Percentiles rank a stretch among this genome's conserved stretches.
These are phyloP conservation scores for Drosophila affinis DNA, from an alignment of 2,888 invertebrate genomes.

Conservation along the genomic window DNA sequence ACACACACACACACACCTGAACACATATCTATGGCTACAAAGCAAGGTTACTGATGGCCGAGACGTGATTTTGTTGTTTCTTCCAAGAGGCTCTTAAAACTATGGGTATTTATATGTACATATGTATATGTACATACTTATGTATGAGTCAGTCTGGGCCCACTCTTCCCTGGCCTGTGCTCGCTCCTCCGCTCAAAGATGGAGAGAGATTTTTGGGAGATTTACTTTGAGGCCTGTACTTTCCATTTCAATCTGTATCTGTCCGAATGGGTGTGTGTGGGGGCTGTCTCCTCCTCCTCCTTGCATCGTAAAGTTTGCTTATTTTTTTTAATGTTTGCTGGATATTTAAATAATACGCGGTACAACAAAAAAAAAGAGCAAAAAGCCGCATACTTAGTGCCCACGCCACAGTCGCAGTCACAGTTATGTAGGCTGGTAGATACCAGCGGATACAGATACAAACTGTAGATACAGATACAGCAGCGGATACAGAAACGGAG, in stretches of 20 bases:
- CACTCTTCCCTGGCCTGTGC: not conserved
- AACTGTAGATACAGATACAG: constrained; percentile 31
- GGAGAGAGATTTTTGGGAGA: constrained; percentile 28
- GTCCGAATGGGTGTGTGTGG: constrained; percentile 14
- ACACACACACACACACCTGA: constrained; percentile 22
- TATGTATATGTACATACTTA: no score
- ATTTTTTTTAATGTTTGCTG: constrained; percentile 63
- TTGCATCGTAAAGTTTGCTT: constrained; percentile 15
- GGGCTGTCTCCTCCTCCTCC: constrained; percentile 16
- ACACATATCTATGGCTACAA: not conserved
- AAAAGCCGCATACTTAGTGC: constrained; percentile 70
- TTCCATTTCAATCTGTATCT: constrained; percentile 30
- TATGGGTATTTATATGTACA: not conserved
- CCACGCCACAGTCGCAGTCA: constrained; percentile 51
- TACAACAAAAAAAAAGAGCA: constrained; percentile 42
- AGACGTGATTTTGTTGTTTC: constrained; percentile 68
- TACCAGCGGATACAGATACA: constrained; percentile 48
- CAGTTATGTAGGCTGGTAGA: constrained; percentile 49
- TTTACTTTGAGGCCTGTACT: constrained; percentile 11
- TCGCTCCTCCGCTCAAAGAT: not conserved
- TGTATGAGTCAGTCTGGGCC: constrained; percentile 2
- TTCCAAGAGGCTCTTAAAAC: constrained; percentile 34
- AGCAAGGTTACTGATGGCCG: constrained; percentile 48
- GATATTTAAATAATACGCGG: constrained; percentile 48
- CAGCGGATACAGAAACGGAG: constrained; percentile 27